phyloP scores from a whole-genome alignment of 2,888 invertebrate species.

The Microctonus aethiopoides region DNA sequence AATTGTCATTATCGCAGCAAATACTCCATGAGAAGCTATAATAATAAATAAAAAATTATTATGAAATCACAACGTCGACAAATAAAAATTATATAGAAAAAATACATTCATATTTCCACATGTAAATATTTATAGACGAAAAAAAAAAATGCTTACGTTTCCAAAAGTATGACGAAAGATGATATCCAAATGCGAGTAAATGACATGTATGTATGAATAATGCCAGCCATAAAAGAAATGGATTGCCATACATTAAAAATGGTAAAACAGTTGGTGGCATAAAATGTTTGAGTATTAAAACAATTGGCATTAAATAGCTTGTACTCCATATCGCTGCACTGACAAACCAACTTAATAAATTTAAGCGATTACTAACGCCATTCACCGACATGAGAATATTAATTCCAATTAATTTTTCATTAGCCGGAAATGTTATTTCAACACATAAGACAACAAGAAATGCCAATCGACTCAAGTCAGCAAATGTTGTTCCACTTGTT shows the following conservation, averaged over 20 bases:
- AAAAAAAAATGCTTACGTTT: slow-evolving; percentile 53
- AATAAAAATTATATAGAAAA: too few species aligned
- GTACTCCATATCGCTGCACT: slow-evolving; percentile 56
- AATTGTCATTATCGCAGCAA: slow-evolving; percentile 37
- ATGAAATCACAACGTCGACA: too few species aligned
- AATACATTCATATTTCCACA: background rate
- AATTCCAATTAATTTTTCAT: slow-evolving; percentile 62
- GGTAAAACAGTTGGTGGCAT: slow-evolving; percentile 54
- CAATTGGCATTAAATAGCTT: slow-evolving; percentile 53
- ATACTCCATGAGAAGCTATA: slow-evolving; percentile 40
- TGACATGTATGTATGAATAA: slow-evolving; percentile 56
- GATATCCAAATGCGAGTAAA: slow-evolving; percentile 60
- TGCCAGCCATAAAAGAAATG: slow-evolving; percentile 59
- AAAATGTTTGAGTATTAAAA: slow-evolving; percentile 55
- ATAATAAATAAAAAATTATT: background rate
- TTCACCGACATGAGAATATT: slow-evolving; percentile 63
- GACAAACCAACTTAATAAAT: slow-evolving; percentile 60
- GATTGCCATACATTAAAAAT: slow-evolving; percentile 58
- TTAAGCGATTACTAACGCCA: slow-evolving; percentile 57
- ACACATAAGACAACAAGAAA: slow-evolving; percentile 59
- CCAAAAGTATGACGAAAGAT: slow-evolving; percentile 60
- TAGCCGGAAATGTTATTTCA: slow-evolving; percentile 57
- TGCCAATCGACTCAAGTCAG: slow-evolving; percentile 52
- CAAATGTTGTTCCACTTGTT: slow-evolving; percentile 47
- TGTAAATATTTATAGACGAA: slow-evolving; percentile 4